Base-by-base conservation (phyloP, 2,113 vertebrate species). In the Podocnemis expansa region DNA sequence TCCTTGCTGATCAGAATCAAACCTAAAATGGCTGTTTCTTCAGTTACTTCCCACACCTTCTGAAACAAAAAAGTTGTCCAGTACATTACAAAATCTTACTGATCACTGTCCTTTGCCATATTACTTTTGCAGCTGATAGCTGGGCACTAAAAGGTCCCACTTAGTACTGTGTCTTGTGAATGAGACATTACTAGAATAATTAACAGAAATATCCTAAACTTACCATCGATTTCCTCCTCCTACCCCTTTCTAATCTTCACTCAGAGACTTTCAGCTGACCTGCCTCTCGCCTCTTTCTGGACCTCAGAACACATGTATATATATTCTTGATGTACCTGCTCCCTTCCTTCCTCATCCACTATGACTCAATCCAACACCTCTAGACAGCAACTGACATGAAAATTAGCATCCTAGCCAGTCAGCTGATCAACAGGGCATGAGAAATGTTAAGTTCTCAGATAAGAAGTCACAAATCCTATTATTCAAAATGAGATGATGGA, bases 351-450 rank as follows among this genome's bases (percentile, higher is more conserved):
- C 11, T 34, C 7, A 29, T 14, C 3, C 14, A 16, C 8, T 8
- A 19, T n/a, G 49, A 51, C 75, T 91, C 67, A n/a, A 5, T 22
- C 9, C 10, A 52, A 31, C 27, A 51, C 31, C 55, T 90, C 31
- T 51, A 88, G 88, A 49, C 87, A 60, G 70, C 80, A 76, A 87
- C 78, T 27, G 16, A 45, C 21, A 5, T 0, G 1, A 75, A 43
- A 29, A 45, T 8, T 0, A 0, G 3, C 5, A 55, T 56, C 38
- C 2, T 2, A 49, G 60, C n/a, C 82, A n/a, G 3, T 0, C 0
- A 1, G 0, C 45, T 67, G 24, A 89, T 49, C 80, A 56, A 73
- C 87, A 75, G 73, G 60, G 43, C 3, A 1, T 76, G 79, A 17
- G 49, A 81, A 70, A 19, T 8, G 78, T 0, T 12, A 34, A 67